phyloP scores from a whole-genome alignment of 2,113 vertebrate species.

The Lucifuga dentata region DNA sequence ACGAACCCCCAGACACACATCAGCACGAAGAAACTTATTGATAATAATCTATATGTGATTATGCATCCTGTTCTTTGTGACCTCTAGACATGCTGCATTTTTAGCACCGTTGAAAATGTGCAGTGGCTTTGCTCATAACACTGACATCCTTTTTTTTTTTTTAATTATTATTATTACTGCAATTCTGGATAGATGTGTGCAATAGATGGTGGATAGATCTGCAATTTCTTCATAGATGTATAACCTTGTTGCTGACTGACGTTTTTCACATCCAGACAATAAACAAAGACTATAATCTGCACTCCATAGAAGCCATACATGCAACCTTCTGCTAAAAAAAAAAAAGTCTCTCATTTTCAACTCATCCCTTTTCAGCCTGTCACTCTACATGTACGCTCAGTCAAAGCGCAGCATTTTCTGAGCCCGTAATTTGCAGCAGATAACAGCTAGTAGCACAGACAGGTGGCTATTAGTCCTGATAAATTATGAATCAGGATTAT shows the following conservation, averaged over 20 bases:
- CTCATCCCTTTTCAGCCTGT: conserved; percentile 40
- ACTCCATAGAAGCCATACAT: conserved; percentile 1
- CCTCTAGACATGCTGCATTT: no score
- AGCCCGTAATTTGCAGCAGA: conserved; percentile 65
- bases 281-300: background rate
- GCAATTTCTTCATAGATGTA: no score
- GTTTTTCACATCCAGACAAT: background rate
- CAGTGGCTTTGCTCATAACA: no score
- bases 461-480: conserved; percentile 77
- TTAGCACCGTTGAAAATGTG: background rate
- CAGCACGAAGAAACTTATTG: no score
- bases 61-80: no score
- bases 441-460: conserved; percentile 64
- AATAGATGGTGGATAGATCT: no score
- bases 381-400: conserved; percentile 51
- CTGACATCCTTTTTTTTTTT: no score
- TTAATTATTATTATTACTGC: no score
- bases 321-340: conserved; percentile 5
- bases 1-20: no score
- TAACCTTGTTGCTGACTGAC: no score
- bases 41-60: no score
- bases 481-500: conserved; percentile 76
- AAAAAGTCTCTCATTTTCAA: conserved; percentile 49
- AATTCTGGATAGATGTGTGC: no score
- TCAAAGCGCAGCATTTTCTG: conserved; percentile 62